Evolutionary conservation across 2,797 vertebrate genomes (phyloP).

Genomic region (Odontamblyopus lacepedii): DNA sequence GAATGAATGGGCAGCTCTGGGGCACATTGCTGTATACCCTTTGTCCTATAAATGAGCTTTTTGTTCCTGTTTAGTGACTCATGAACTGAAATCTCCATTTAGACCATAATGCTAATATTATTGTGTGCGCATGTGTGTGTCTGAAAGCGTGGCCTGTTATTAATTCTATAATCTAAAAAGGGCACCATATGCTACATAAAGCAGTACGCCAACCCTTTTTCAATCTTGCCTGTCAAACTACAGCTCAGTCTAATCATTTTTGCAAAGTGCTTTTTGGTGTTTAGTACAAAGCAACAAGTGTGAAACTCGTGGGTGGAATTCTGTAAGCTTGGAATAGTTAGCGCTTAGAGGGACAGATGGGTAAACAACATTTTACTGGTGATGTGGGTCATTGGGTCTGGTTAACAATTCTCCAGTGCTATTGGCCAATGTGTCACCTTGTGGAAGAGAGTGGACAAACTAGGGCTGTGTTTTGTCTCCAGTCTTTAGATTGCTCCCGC

Average conservation of each 20-base stretch:
- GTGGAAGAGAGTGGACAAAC: constrained; percentile 21
- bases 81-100: constrained; percentile 39
- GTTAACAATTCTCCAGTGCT: constrained; percentile 48
- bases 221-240: constrained; percentile 2
- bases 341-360: constrained; percentile 48
- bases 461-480: constrained; percentile 23
- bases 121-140: not conserved
- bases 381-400: constrained; percentile 50
- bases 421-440: constrained; percentile 40
- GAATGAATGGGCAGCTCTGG: constrained; percentile 9
- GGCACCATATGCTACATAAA: constrained; percentile 54
- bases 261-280: not conserved
- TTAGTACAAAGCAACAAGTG: constrained; percentile 48
- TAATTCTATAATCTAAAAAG: constrained; percentile 33
- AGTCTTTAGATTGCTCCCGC: constrained; percentile 7
- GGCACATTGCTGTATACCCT: constrained; percentile 25
- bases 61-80: constrained; percentile 56
- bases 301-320: constrained; percentile 18
- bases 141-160: constrained; percentile 26
- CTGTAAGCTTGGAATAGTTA: constrained; percentile 42
- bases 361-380: constrained; percentile 43
- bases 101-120: constrained; percentile 19
- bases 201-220: constrained; percentile 31
- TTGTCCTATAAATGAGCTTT: constrained; percentile 52
- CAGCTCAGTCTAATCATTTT: not conserved